A percentile compares a stretch with the other conserved stretches of the same genome.
Evolutionary conservation across 1,140 invertebrate species (phyloP).

Genomic region (Zophobas morio): DNA sequence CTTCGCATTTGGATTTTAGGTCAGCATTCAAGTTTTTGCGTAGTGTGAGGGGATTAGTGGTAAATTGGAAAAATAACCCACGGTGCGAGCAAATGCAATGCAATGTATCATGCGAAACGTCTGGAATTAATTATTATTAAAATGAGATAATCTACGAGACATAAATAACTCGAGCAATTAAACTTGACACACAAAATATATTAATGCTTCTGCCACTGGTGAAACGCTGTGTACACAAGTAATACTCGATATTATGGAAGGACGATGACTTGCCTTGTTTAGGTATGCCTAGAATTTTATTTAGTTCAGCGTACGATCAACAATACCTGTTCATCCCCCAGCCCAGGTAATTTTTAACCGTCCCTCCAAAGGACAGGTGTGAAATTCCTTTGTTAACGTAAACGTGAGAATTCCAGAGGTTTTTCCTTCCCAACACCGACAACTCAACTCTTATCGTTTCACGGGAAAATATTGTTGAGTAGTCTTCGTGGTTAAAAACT

Average conservation of each 20-base stretch:
- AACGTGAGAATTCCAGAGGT: background rate
- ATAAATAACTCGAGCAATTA: constrained; percentile 38
- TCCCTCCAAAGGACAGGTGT: constrained; percentile 32
- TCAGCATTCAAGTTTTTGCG: constrained; percentile 5
- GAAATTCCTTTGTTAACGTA: constrained; percentile 18
- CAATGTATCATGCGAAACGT: constrained; percentile 23
- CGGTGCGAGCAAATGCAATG: constrained; percentile 10
- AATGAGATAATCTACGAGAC: constrained; percentile 33
- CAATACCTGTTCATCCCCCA: constrained; percentile 25
- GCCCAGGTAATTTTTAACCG: constrained; percentile 13
- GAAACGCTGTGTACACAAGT: constrained; percentile 1
- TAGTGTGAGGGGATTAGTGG: background rate
- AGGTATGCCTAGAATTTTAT: constrained; percentile 14
- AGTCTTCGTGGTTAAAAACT: too few relatives aligned
- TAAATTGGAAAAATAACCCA: constrained; percentile 1
- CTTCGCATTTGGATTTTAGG: constrained; percentile 11
- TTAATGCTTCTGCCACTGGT: constrained; percentile 21
- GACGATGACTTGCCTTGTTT: constrained; percentile 1
- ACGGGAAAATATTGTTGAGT: too few relatives aligned
- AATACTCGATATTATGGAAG: background rate
- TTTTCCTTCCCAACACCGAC: too few relatives aligned
- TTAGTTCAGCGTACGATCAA: constrained; percentile 21
- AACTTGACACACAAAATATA: constrained; percentile 38
- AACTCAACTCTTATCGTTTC: too few relatives aligned
- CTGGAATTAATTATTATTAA: constrained; percentile 42